Conservation (phyloP, 2,888 invertebrate species). For the Heliconius hortense region DNA sequence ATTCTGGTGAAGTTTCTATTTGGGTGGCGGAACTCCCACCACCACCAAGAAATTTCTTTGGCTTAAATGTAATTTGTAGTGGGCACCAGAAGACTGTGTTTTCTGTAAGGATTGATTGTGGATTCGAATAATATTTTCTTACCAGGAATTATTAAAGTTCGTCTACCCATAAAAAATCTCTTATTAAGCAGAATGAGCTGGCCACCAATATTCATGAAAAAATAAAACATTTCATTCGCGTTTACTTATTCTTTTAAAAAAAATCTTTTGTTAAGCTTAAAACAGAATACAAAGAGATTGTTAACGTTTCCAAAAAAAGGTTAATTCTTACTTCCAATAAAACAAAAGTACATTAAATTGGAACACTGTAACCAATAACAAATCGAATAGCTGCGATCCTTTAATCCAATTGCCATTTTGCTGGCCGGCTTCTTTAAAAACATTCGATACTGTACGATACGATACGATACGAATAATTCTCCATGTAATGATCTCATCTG, state of each 20-base stretch:
- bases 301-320: neutral
- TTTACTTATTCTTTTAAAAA: neutral
- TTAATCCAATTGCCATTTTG: conserved; percentile 42
- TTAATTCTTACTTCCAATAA: conserved; percentile 9
- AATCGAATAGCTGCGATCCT: conserved; percentile 34
- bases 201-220: no score
- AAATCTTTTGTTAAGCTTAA: neutral
- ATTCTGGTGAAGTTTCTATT: no score
- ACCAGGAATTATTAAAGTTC: no score
- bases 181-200: no score
- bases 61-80: neutral
- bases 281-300: neutral
- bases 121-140: neutral
- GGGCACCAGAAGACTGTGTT: no score
- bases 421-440: conserved; percentile 42
- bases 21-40: no score
- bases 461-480: conserved; percentile 39
- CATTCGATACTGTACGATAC: conserved; percentile 37
- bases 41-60: no score
- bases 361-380: conserved; percentile 29
- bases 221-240: neutral
- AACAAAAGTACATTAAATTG: conserved; percentile 23
- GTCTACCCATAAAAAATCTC: no score
- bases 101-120: neutral
- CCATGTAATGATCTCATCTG: conserved; percentile 40